Percentiles rank a stretch among this genome's conserved stretches.
These are phyloP conservation scores for Papilio polytes DNA, from an alignment of 1,140 invertebrate species.

Conservation along the genomic window DNA sequence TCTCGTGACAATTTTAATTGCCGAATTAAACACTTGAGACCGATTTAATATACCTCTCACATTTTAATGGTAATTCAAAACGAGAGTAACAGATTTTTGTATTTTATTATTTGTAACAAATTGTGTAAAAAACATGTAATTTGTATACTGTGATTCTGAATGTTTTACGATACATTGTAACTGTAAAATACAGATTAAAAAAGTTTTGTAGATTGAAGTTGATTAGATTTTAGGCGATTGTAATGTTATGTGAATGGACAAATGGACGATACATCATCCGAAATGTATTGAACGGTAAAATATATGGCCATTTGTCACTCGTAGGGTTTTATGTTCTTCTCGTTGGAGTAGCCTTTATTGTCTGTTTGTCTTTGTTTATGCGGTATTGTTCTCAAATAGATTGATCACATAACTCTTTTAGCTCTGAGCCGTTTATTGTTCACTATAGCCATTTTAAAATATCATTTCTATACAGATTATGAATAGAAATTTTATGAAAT, in stretches of 20 bases:
- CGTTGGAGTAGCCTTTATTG: constrained; percentile 23
- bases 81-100: background rate
- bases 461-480: background rate
- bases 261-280: constrained; percentile 12
- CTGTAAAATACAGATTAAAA: background rate
- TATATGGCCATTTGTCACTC: constrained; percentile 27
- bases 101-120: background rate
- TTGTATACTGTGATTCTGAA: no score
- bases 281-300: constrained; percentile 29
- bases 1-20: background rate
- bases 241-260: background rate
- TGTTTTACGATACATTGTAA: background rate
- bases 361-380: constrained; percentile 24
- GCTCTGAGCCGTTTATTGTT: background rate
- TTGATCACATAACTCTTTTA: constrained; percentile 19
- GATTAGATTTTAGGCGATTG: constrained; percentile 16
- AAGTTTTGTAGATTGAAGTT: background rate
- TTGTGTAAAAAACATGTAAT: no score
- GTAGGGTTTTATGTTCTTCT: constrained; percentile 14
- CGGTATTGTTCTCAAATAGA: constrained; percentile 22
- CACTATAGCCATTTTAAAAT: background rate
- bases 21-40: background rate
- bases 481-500: no score
- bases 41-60: background rate
- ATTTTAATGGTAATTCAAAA: constrained; percentile 1